phyloP scores from a whole-genome alignment of 2,888 invertebrate species.

The Neocrepidodera transversa region DNA sequence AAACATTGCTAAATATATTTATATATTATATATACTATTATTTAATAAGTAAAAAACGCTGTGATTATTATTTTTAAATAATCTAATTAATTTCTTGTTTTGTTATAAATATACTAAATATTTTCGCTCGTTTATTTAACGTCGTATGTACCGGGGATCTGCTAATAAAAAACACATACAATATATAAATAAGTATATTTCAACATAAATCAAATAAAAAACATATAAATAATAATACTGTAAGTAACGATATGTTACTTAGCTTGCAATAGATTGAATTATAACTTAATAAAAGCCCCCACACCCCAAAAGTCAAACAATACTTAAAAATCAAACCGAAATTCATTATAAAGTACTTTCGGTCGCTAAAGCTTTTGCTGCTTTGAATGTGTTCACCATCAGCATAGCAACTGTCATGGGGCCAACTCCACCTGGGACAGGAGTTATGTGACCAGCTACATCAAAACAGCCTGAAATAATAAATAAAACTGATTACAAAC shows the following conservation, averaged over 20 bases:
- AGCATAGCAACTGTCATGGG: constrained; percentile 95
- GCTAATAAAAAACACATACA: background rate
- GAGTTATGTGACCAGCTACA: constrained; percentile 85
- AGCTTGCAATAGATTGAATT: background rate
- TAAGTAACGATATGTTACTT: constrained; percentile 2
- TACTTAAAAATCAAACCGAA: background rate
- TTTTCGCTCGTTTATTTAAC: too few relatives aligned
- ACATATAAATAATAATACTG: constrained; percentile 19
- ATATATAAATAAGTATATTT: background rate
- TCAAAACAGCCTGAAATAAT: constrained; percentile 69
- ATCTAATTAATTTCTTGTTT: too few relatives aligned
- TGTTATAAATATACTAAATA: too few relatives aligned
- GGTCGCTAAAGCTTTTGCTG: constrained; percentile 62
- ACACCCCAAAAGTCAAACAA: background rate
- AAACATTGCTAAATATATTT: too few relatives aligned
- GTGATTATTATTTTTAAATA: too few relatives aligned
- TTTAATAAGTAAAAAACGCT: too few relatives aligned
- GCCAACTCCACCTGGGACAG: constrained; percentile 92
- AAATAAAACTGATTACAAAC: constrained; percentile 4
- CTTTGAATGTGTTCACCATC: constrained; percentile 86
- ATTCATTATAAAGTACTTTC: background rate
- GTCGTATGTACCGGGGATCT: too few relatives aligned
- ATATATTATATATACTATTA: too few relatives aligned
- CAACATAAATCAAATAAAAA: background rate
- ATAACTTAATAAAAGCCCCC: background rate